Evolutionary conservation across 2,113 vertebrate species (phyloP).

Genomic region (Protomyctophum bolini): DNA sequence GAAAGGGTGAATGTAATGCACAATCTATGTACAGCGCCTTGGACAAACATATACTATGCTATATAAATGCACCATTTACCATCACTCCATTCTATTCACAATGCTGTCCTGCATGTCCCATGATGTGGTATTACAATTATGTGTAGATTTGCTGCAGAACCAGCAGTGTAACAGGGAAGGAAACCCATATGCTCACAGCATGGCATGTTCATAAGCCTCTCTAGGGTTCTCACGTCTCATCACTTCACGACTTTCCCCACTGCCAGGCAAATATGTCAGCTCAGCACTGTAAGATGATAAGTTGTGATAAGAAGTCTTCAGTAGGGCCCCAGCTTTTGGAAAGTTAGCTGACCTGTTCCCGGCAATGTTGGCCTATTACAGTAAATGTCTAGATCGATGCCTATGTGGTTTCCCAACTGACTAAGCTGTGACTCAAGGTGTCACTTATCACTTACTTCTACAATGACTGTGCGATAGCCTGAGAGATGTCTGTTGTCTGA

Average conservation of each 20-base stretch:
- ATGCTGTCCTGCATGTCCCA: constrained; percentile 2
- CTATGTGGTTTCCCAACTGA: constrained; percentile 26
- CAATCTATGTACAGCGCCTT: too few relatives aligned
- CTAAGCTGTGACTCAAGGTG: constrained; percentile 43
- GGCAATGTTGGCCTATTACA: constrained; percentile 34
- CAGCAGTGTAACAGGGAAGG: constrained; percentile 11
- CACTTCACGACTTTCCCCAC: background rate
- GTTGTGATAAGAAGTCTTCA: background rate
- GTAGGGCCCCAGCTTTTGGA: background rate
- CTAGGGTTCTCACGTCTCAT: constrained; percentile 15
- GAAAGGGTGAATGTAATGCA: too few relatives aligned
- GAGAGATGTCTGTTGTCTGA: constrained; percentile 12
- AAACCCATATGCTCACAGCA: constrained; percentile 37
- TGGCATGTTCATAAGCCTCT: constrained; percentile 21
- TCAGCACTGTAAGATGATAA: constrained; percentile 1
- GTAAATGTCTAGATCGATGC: background rate
- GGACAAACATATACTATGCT: too few relatives aligned
- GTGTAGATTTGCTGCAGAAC: constrained; percentile 21
- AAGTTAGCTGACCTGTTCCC: constrained; percentile 21
- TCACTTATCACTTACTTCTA: constrained; percentile 16
- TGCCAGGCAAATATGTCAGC: constrained; percentile 20
- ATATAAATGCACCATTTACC: too few relatives aligned
- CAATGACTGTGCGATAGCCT: constrained; percentile 11
- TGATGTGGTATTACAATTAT: background rate
- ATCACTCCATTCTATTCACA: background rate